Evolutionary conservation across 2,113 vertebrate species (phyloP).

Genomic region (Struthio camelus): DNA sequence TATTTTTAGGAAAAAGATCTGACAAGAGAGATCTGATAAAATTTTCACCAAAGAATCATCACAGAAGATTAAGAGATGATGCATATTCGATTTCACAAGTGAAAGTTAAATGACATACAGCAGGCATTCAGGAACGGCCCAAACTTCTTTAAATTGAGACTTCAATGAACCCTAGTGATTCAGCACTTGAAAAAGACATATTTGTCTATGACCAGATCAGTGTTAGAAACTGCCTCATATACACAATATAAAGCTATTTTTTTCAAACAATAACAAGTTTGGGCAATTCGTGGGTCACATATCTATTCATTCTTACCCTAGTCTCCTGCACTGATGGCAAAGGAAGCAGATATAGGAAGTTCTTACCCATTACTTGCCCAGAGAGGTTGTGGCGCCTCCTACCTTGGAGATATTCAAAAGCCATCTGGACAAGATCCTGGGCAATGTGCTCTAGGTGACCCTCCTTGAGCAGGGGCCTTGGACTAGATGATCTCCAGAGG

Average conservation of each 20-base stretch:
- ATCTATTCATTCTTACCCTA: neutral
- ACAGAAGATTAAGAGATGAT: neutral
- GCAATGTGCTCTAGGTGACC: too few relatives aligned
- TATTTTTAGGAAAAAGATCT: neutral
- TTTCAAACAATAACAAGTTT: neutral
- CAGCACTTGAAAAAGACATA: neutral
- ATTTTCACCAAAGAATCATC: neutral
- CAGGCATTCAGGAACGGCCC: neutral
- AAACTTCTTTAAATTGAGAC: neutral
- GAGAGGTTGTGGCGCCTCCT: too few relatives aligned
- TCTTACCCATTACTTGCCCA: too few relatives aligned
- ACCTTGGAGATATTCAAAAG: too few relatives aligned
- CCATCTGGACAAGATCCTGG: too few relatives aligned
- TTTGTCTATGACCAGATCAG: neutral
- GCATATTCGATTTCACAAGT: neutral
- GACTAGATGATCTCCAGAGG: too few relatives aligned
- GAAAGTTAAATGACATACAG: neutral
- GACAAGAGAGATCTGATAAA: neutral
- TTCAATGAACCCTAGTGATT: neutral
- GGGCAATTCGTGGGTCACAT: neutral
- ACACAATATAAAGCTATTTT: neutral
- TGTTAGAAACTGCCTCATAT: neutral
- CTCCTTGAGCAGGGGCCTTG: too few relatives aligned
- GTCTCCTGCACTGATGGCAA: neutral
- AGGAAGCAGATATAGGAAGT: neutral